phyloP scores from a whole-genome alignment of 2,888 invertebrate species.

The Ptychoptera albimana region DNA sequence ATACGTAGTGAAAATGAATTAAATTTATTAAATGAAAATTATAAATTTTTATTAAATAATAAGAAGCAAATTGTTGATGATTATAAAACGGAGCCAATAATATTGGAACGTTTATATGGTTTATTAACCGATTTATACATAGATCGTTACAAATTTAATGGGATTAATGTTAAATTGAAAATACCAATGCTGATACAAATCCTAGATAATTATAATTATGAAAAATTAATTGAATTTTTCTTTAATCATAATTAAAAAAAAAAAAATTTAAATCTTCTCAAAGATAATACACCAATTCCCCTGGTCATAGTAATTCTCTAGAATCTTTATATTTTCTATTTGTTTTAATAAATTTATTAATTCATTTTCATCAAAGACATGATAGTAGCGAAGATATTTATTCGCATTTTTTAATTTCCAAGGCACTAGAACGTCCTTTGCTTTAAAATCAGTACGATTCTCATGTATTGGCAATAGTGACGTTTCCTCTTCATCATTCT shows the following conservation, averaged over 20 bases:
- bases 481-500: neutral
- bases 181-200: constrained; percentile 12
- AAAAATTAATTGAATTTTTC: constrained; percentile 10
- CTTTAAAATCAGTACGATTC: constrained; percentile 77
- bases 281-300: constrained; percentile 91
- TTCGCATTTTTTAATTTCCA: constrained; percentile 58
- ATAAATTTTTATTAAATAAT: constrained; percentile 13
- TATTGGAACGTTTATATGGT: constrained; percentile 13
- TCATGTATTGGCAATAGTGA: constrained; percentile 56
- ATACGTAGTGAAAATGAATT: constrained; percentile 15
- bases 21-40: constrained; percentile 14
- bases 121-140: constrained; percentile 16
- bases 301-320: constrained; percentile 76
- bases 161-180: constrained; percentile 15
- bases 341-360: constrained; percentile 46
- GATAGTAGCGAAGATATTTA: constrained; percentile 64
- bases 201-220: constrained; percentile 13
- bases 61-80: constrained; percentile 12
- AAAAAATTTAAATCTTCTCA: constrained; percentile 31
- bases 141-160: constrained; percentile 16
- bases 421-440: constrained; percentile 86
- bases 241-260: neutral
- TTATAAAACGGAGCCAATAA: constrained; percentile 10
- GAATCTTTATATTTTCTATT: constrained; percentile 36
- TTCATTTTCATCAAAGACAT: constrained; percentile 80